phyloP scores from a whole-genome alignment of 2,113 vertebrate species.

The Varanus komodoensis region DNA sequence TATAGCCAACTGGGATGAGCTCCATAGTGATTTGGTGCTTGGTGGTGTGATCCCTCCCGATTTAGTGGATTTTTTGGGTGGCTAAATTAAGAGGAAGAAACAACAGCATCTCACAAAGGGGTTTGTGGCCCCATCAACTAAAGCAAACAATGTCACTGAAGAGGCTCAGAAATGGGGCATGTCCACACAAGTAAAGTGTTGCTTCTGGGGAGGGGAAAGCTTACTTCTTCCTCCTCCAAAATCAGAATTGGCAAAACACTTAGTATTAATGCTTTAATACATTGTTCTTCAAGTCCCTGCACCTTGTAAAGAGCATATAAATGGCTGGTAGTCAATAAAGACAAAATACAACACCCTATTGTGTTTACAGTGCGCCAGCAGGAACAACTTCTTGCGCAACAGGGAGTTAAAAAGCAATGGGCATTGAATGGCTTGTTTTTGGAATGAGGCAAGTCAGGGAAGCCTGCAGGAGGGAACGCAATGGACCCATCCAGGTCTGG shows the following conservation, averaged over 20 bases:
- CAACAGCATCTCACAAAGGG: neutral
- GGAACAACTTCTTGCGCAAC: too few species aligned
- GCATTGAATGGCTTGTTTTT: too few species aligned
- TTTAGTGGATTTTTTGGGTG: neutral
- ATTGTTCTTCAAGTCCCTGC: neutral
- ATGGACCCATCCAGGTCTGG: too few species aligned
- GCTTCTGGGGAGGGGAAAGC: neutral
- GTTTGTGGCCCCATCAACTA: neutral
- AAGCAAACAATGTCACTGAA: neutral
- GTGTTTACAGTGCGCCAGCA: too few species aligned
- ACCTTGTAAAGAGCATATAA: neutral
- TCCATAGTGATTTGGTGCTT: neutral
- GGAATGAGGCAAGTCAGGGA: too few species aligned
- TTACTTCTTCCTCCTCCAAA: neutral
- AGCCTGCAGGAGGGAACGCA: too few species aligned
- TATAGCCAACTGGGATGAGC: neutral
- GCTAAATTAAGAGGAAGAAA: neutral
- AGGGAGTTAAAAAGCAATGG: too few species aligned
- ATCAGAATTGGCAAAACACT: neutral
- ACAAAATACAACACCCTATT: too few species aligned
- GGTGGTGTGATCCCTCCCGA: too few species aligned
- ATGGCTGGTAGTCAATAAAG: too few species aligned
- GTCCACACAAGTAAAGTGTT: neutral
- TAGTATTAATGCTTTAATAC: neutral
- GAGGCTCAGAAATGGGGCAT: neutral